A percentile compares a stretch with the other conserved stretches of the same genome.
Conservation (phyloP, 2,888 invertebrate genomes). For the Nephrotoma appendiculata region DNA sequence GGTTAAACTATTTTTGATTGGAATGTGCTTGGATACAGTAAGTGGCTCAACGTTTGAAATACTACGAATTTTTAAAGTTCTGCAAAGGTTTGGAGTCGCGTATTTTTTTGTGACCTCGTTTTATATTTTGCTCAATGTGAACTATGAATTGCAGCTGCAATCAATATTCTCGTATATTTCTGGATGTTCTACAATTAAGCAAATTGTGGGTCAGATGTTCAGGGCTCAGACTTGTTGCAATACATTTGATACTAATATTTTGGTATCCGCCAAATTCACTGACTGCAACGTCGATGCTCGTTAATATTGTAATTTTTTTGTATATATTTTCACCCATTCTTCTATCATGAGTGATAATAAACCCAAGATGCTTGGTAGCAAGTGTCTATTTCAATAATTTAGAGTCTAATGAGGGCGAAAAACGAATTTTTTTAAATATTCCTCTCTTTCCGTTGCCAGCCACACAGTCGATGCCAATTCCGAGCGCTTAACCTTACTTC, state of each 20-base stretch:
- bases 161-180: background rate
- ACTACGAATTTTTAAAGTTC: conserved; percentile 75
- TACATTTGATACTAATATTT: conserved; percentile 58
- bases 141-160: conserved; percentile 36
- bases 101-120: conserved; percentile 62
- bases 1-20: conserved; percentile 57
- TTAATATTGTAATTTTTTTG: too few relatives aligned
- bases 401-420: too few relatives aligned
- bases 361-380: too few relatives aligned
- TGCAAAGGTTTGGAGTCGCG: conserved; percentile 75
- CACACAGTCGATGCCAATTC: too few relatives aligned
- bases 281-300: too few relatives aligned
- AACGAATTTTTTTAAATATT: too few relatives aligned
- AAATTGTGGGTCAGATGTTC: conserved; percentile 62
- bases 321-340: too few relatives aligned
- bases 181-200: conserved; percentile 34
- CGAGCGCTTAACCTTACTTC: too few relatives aligned
- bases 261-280: conserved; percentile 35
- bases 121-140: conserved; percentile 41
- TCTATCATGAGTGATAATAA: too few relatives aligned
- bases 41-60: conserved; percentile 48
- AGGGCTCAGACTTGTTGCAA: conserved; percentile 39
- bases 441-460: too few relatives aligned
- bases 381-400: too few relatives aligned
- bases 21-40: conserved; percentile 55